Conservation (phyloP, 2,797 vertebrate species). For the Enteromius treurensis region DNA sequence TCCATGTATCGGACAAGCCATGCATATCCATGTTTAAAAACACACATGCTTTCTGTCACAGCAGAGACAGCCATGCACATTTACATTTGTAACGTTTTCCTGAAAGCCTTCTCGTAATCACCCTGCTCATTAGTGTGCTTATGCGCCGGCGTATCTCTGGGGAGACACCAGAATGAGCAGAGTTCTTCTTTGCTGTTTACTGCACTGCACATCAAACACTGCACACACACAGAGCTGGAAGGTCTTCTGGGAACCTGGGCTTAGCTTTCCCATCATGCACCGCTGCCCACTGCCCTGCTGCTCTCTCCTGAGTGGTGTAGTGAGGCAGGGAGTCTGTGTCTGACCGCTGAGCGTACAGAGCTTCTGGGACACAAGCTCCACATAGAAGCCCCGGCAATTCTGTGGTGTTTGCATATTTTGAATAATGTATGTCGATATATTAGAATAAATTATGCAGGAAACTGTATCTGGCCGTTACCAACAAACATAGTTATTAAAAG, state of each 20-base stretch:
- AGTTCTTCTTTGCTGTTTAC: constrained; percentile 77
- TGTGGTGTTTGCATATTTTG: constrained; percentile 31
- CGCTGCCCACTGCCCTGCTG: constrained; percentile 41
- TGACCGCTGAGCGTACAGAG: constrained; percentile 20
- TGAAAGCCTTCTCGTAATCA: constrained; percentile 78
- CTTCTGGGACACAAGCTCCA: neutral
- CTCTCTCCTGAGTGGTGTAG: constrained; percentile 23
- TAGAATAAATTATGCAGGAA: constrained; percentile 20
- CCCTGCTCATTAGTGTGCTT: constrained; percentile 80
- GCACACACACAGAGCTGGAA: constrained; percentile 57
- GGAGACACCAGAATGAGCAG: constrained; percentile 66
- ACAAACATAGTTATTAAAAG: constrained; percentile 1
- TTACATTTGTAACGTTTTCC: constrained; percentile 77
- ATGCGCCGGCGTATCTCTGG: constrained; percentile 71
- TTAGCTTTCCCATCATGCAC: constrained; percentile 56
- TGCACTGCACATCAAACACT: constrained; percentile 76
- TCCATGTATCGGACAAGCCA: neutral
- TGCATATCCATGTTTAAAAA: constrained; percentile 39
- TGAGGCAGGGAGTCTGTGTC: constrained; percentile 40
- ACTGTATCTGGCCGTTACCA: neutral
- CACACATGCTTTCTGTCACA: constrained; percentile 47
- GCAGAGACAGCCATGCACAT: constrained; percentile 60
- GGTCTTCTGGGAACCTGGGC: constrained; percentile 53
- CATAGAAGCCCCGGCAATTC: neutral
- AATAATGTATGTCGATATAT: constrained; percentile 43